These are phyloP conservation scores for Chesias legatella DNA, from an alignment of 2,888 invertebrate genomes.

Conservation along the genomic window DNA sequence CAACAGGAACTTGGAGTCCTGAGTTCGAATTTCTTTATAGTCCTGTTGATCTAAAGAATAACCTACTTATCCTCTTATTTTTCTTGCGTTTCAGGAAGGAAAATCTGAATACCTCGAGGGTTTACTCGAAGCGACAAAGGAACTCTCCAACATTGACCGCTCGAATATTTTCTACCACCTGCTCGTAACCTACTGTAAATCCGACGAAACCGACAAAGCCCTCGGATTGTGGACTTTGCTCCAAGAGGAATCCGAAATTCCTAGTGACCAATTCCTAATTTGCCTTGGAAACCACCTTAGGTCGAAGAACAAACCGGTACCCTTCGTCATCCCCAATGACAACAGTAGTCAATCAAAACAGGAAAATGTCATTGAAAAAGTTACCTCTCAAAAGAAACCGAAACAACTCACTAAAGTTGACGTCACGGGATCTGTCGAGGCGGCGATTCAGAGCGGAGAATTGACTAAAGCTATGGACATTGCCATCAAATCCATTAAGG, in stretches of 20 bases:
- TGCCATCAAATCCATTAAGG: conserved; percentile 75
- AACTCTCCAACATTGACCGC: conserved; percentile 87
- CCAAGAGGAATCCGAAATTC: conserved; percentile 90
- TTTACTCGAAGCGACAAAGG: conserved; percentile 88
- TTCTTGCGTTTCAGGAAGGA: conserved; percentile 80
- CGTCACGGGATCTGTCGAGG: conserved; percentile 42
- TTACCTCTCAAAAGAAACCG: conserved; percentile 20
- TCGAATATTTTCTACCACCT: conserved; percentile 88
- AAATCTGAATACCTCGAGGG: conserved; percentile 86
- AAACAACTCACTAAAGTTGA: conserved; percentile 38
- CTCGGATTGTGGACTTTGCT: conserved; percentile 89
- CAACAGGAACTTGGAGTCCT: no score
- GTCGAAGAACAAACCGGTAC: conserved; percentile 82
- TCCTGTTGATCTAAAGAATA: not conserved
- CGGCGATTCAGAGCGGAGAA: conserved; percentile 42
- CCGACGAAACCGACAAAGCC: conserved; percentile 87
- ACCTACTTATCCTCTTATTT: conserved; percentile 10
- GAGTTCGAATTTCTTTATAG: no score
- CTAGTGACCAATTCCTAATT: conserved; percentile 84
- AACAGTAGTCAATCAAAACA: conserved; percentile 13
- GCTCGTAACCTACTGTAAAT: conserved; percentile 86
- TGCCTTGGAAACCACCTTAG: conserved; percentile 84
- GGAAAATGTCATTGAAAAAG: conserved; percentile 15
- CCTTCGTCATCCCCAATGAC: conserved; percentile 83
- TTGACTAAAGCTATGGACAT: conserved; percentile 78